Base-by-base conservation (phyloP, 2,113 vertebrate genomes). In the Sinocyclocheilus maitianheensis region DNA sequence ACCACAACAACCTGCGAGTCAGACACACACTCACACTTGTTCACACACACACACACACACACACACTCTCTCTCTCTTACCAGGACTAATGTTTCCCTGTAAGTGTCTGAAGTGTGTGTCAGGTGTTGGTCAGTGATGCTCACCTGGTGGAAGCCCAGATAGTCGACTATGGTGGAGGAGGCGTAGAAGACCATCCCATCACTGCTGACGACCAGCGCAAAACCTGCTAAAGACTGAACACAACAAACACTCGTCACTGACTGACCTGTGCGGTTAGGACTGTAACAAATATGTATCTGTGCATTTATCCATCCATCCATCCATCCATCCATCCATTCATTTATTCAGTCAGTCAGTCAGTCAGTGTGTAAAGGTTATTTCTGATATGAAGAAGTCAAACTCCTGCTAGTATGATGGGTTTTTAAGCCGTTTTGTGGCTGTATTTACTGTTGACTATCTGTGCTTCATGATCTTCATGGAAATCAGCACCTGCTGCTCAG, bases 61-160 rank as follows among this genome's bases (percentile, higher is more conserved):
- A 34, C 30, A 34, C 30, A 34, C 30, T 3, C 30, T 3, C 30
- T 3, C 30, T 34, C 30, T 34, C 30, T 34, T 34, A 34, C 30
- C 30, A 34, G 30, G 30, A 34, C 30, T 34, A 34, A 34, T 0
- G 30, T 34, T 34, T 34, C 30, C 2, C 30, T 34, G 30, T 34
- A 34, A 34, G 30, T 16, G 51, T 53, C 14, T 53, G 48, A 13
- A 11, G 55, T 58, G 53, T 18, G 53, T 55, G 53, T 55, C 43
- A 46, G 55, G 5, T 60, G 20, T 22, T 3, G 58, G 6, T 60
- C 1, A 3, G 58, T 62, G 22, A 11, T 8, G 18, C 93, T 92
- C 93, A 99, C 98, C 97, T 99, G 98, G 92, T 99, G 97, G 93
- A 99, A 99, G 79, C 98, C 98, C 91, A 99, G 93, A 74, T 98